Evolutionary conservation across 2,113 vertebrate genomes (phyloP).

Genomic region (Spheniscus mendiculus): DNA sequence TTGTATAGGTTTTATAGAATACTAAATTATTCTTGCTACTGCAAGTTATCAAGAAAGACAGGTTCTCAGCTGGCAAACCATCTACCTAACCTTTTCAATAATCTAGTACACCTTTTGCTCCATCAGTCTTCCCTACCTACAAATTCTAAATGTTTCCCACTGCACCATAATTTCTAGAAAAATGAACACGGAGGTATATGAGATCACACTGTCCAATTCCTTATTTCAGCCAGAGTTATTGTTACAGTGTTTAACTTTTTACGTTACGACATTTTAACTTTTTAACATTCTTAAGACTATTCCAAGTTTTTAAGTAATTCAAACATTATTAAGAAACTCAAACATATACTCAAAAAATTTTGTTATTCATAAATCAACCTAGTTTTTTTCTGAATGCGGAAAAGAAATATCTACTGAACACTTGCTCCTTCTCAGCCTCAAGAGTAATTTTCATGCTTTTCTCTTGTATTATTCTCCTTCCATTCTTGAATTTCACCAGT

Average conservation of each 20-base stretch:
- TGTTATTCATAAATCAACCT: background rate
- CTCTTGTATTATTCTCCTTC: background rate
- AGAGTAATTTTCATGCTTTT: background rate
- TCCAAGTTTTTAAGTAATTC: background rate
- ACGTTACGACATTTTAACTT: background rate
- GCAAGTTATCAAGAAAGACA: background rate
- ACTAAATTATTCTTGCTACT: background rate
- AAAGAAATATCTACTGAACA: background rate
- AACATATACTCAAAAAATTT: background rate
- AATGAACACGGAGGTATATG: accelerated
- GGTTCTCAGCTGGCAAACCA: background rate
- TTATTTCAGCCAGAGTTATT: background rate
- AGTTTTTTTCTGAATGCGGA: background rate
- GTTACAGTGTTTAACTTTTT: background rate
- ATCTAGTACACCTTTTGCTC: background rate
- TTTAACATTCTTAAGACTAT: background rate
- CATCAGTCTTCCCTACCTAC: background rate
- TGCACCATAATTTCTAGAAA: background rate
- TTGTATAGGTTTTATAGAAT: background rate
- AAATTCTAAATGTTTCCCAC: background rate
- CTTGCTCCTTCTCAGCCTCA: background rate
- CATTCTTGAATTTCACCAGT: background rate
- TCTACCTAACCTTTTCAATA: background rate
- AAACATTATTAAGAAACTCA: background rate
- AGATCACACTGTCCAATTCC: background rate